Conservation (phyloP, 2,888 invertebrate genomes). For the Oithona nana region DNA sequence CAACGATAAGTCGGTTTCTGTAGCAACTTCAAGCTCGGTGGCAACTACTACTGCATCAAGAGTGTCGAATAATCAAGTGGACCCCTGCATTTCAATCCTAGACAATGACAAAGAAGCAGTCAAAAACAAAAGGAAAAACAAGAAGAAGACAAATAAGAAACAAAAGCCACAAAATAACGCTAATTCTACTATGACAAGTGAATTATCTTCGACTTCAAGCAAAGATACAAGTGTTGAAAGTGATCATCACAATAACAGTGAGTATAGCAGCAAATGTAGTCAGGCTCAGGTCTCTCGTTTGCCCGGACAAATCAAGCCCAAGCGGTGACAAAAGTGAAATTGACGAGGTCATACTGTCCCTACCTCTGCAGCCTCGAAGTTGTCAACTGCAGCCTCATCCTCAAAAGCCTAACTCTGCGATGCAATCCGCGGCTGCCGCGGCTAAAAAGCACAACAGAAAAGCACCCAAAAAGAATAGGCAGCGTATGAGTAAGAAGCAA, state of each 20-base stretch:
- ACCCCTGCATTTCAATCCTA: background rate
- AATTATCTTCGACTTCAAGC: too few relatives aligned
- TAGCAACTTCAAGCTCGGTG: too few relatives aligned
- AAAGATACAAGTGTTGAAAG: background rate
- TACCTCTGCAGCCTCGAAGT: too few relatives aligned
- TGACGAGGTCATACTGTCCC: background rate
- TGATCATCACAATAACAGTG: background rate
- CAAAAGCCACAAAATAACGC: background rate
- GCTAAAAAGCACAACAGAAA: background rate
- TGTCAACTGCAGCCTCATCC: too few relatives aligned
- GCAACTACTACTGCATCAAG: too few relatives aligned
- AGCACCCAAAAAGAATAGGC: background rate
- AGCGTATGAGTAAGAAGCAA: background rate
- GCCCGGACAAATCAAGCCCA: conserved; percentile 6
- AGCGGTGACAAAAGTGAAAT: conserved; percentile 10
- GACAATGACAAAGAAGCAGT: background rate
- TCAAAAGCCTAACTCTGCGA: too few relatives aligned
- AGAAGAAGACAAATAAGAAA: background rate
- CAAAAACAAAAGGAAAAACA: background rate
- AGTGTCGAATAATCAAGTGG: background rate
- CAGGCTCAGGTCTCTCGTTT: conserved; percentile 7
- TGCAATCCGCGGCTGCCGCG: too few relatives aligned
- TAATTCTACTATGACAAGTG: too few relatives aligned
- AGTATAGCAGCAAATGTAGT: background rate
- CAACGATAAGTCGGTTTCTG: too few relatives aligned